Base-by-base conservation (phyloP, 2,888 invertebrate species). In the Gymnoscelis rufifasciata region DNA sequence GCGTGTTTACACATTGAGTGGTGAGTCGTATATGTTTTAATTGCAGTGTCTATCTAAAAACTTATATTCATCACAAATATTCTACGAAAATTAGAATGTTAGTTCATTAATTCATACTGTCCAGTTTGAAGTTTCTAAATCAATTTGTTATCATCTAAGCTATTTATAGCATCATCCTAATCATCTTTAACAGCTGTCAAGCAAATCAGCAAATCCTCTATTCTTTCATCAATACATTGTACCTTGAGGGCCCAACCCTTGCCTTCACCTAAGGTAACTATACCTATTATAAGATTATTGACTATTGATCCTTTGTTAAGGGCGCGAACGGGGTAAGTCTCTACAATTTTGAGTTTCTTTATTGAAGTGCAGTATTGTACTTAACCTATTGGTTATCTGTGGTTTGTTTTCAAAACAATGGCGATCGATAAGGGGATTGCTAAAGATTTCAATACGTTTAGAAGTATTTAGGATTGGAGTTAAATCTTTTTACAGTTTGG, bases 241-340 rank as follows among this genome's bases (percentile, higher is more conserved):
- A 44, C 47, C 3, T 57, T 52, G 58, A 60, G 64, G 63, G 62
- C 64, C 56, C 10, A 61, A 64, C 67, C 72, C 68, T 68, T 68
- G 10, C 19, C n/a, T 23, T 19, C n/a, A 37, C 59, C 59, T 57
- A 56, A 59, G 60, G 43, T 39, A 43, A 60, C 71, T 77, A 81
- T 84, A 43, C 60, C 71, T 77, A 81, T 84, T 87, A 87, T 82
- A 70, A 74, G 88, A 86, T 88, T 88, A 88, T 87, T 83, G 84
- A 66, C 71, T 82, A 88, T 86, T 83, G 86, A 80, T 71, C 73
- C 64, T 76, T 88, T 88, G 80, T 84, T 38, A 68, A 45, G 74
- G 78, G 88, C 81, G 86, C 78, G 79, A 83, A 52, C 43, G 47
- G 54, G 57, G 51, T 80, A 78, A 80, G 78, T 27, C 78, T 78